Evolutionary conservation across 2,797 vertebrate genomes (phyloP), one percentile per base, ranked within the genome.

Genomic region (Morelia viridis): DNA sequence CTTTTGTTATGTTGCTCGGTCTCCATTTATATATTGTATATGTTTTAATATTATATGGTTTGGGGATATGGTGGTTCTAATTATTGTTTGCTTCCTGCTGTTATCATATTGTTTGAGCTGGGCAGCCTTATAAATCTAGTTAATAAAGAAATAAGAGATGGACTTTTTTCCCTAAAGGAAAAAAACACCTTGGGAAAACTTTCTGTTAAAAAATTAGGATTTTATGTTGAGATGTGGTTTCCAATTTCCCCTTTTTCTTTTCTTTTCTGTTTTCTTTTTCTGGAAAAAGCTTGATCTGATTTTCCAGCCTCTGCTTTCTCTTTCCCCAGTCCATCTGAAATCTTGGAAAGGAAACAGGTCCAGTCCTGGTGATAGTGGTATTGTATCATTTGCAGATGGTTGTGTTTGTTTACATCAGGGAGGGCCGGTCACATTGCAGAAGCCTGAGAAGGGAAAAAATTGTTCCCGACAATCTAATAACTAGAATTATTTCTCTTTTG

Each of bases 401-500:
- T 65, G 12, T 13, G 11, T 4, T 46, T 35, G 41, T 86, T 86
- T 58, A 41, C 13, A 41, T 11, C 56, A 9, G 31, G 10, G 26
- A 60, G 24, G 17, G 26, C 26, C 4, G 1, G 22, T 58, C 31
- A 46, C 11, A 56, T 5, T 60, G 3, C 53, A 87, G 26, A 41
- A 87, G 53, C 62, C 53, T 60, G 3, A 46, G 56, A 19, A 13
- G 24, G 17, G 68, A 2, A 3, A 28, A 41, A 91, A 12, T 1
- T 12, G 85, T 24, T 53, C 11, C 28, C 22, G 56, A 71, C 87
- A 85, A 92, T 89, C 62, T 58, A 89, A 85, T 61, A 89, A 71
- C 83, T 65, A 56, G 41, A 85, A 86, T 83, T 88, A 84, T 92
- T 89, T 24, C 89, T 92, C 80, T 85, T 85, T 61, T 58, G 50